A percentile compares a stretch with the other conserved stretches of the same genome.
phyloP scores from a whole-genome alignment of 1,140 invertebrate genomes.

The Notospermus geniculatus region DNA sequence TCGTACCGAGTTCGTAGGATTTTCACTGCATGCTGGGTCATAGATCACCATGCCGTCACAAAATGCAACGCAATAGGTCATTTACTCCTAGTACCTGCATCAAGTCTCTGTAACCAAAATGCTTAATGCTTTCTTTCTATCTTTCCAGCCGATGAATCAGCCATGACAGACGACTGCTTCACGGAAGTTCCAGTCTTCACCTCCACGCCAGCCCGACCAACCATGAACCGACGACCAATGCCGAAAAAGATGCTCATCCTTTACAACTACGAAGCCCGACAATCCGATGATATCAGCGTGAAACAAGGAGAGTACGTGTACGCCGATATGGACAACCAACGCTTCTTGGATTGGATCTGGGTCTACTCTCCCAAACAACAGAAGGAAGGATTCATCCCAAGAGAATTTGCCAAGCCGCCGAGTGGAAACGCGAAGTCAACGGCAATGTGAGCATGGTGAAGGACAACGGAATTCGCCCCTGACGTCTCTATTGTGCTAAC shows the following conservation, averaged over 20 bases:
- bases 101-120: no score
- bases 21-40: background rate
- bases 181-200: background rate
- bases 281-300: constrained; percentile 85
- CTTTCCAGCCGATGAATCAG: no score
- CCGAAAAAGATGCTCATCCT: constrained; percentile 83
- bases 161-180: no score
- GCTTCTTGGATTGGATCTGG: constrained; percentile 92
- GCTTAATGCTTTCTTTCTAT: no score
- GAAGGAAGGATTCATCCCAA: constrained; percentile 93
- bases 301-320: constrained; percentile 90
- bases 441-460: no score
- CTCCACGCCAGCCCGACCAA: background rate
- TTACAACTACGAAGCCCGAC: constrained; percentile 92
- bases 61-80: no score
- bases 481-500: no score
- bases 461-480: no score
- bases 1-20: constrained; percentile 85
- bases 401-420: constrained; percentile 87
- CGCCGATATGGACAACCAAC: constrained; percentile 88
- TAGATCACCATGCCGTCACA: no score
- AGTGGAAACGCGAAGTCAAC: background rate
- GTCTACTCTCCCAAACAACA: constrained; percentile 87
- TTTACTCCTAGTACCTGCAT: no score
- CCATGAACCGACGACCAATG: background rate